Conservation (phyloP, 2,113 vertebrate genomes). For the Hemicordylus capensis region DNA sequence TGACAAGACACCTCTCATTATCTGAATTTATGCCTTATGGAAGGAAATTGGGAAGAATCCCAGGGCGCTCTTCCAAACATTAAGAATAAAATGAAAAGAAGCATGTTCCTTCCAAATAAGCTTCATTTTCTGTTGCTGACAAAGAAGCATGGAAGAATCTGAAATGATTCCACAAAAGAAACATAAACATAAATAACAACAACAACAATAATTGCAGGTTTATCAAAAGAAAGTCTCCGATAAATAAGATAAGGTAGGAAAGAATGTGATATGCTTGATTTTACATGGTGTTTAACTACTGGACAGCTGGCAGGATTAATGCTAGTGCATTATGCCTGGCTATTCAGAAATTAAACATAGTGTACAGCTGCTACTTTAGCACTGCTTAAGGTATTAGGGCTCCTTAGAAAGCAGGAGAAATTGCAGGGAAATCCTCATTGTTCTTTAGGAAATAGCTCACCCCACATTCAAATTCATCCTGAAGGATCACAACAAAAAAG, state of each 20-base stretch:
- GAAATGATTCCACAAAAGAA: slow-evolving; percentile 31
- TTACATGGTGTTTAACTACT: slow-evolving; percentile 68
- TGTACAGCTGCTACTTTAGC: slow-evolving; percentile 72
- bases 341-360: slow-evolving; percentile 69
- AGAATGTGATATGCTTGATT: slow-evolving; percentile 61
- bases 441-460: slow-evolving; percentile 57
- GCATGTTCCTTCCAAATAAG: not conserved
- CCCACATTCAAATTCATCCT: slow-evolving; percentile 50
- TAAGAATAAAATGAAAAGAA: not conserved
- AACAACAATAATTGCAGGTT: slow-evolving; percentile 34
- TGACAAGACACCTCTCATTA: not conserved
- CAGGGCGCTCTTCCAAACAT: not conserved
- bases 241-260: slow-evolving; percentile 62
- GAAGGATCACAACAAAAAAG: slow-evolving; percentile 43
- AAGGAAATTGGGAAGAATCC: not conserved
- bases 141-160: slow-evolving; percentile 23
- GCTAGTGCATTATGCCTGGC: slow-evolving; percentile 59
- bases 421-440: slow-evolving; percentile 67
- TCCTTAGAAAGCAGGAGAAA: slow-evolving; percentile 60
- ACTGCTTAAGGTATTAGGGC: slow-evolving; percentile 73
- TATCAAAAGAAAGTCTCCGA: slow-evolving; percentile 56
- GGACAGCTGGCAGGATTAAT: slow-evolving; percentile 75
- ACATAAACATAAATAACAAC: not conserved
- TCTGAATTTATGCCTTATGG: not conserved
- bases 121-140: not conserved